Evolutionary conservation across 2,888 invertebrate species (phyloP).

Genomic region (Dicranocentrus wangi): DNA sequence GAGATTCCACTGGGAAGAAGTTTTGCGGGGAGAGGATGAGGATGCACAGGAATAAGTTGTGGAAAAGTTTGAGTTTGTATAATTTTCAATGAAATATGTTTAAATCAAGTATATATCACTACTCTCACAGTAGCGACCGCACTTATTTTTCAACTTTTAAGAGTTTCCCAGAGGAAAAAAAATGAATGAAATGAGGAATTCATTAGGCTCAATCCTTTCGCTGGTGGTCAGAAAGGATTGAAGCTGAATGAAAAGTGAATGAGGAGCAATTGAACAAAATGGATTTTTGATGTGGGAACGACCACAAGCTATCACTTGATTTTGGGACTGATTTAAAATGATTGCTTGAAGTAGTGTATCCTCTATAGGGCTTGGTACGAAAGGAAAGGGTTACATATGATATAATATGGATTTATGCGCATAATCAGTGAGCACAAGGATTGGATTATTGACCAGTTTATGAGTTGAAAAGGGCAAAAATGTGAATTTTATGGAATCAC

Average conservation of each 20-base stretch:
- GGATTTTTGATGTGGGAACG: conserved; percentile 20
- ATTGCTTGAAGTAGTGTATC: background rate
- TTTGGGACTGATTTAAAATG: background rate
- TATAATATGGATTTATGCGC: background rate
- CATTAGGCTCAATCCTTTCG: conserved; percentile 6
- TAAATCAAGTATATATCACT: too few species aligned
- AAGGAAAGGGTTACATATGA: conserved; percentile 5
- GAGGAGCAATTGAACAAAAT: background rate
- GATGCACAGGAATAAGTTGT: background rate
- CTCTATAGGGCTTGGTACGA: background rate
- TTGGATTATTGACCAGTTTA: background rate
- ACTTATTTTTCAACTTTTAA: conserved; percentile 1
- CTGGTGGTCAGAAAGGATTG: background rate
- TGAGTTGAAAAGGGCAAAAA: too few species aligned
- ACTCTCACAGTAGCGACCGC: too few species aligned
- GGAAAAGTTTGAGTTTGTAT: background rate
- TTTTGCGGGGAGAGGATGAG: too few species aligned
- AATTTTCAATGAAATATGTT: background rate
- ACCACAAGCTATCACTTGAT: background rate
- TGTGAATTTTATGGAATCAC: too few species aligned
- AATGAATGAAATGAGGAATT: conserved; percentile 1
- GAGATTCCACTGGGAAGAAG: background rate
- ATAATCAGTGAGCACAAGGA: background rate
- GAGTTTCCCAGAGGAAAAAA: background rate
- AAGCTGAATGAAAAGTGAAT: background rate